Base-by-base conservation (phyloP, 2,797 vertebrate genomes). In the Gouania willdenowi region DNA sequence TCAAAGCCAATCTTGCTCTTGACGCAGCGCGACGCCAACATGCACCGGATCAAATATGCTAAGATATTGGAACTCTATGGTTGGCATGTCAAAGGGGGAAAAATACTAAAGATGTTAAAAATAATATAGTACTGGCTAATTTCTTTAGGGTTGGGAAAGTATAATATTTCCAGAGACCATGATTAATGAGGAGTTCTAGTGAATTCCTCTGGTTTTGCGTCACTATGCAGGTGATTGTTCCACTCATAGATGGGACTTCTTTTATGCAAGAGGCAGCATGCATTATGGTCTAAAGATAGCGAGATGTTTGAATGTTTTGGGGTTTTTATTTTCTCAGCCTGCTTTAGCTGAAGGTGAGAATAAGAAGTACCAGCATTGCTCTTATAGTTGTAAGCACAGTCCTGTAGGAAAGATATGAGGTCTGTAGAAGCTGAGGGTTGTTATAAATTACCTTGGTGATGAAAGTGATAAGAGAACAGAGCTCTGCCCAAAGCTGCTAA, bases 391-490 rank as follows among this genome's bases (percentile, higher is more conserved):
- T 88, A 89, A 88, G 82, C 86, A 87, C 66, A 77, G 84, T 82
- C 77, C 80, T 79, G 74, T 26, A 41, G 73, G 61, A 65, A 58
- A 85, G 88, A 90, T 90, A 88, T 68, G 70, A 78, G 72, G 54
- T 50, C 76, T 77, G 48, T 14, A 47, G 69, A 74, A 79, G 82
- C 85, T 89, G 74, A 67, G 87, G 87, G 88, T 75, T 77, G 84
- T 86, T 87, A 85, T 91, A 89, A 87, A 89, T 90, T 88, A 88
- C 86, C 73, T n/a, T 84, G 68, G 44, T 38, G 89, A 91, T 91
- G 82, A 77, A 68, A 46, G 54, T 50, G 89, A 91, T 91, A 90
- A 72, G 34, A 73, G 46, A 64, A 71, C 71, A 81, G 73, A 88
- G 87, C 69, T 10, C 71, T 71, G 75, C 69, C 71, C 71, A 73